Conservation (phyloP, 1,140 invertebrate species). For the Saxidomus purpurata region DNA sequence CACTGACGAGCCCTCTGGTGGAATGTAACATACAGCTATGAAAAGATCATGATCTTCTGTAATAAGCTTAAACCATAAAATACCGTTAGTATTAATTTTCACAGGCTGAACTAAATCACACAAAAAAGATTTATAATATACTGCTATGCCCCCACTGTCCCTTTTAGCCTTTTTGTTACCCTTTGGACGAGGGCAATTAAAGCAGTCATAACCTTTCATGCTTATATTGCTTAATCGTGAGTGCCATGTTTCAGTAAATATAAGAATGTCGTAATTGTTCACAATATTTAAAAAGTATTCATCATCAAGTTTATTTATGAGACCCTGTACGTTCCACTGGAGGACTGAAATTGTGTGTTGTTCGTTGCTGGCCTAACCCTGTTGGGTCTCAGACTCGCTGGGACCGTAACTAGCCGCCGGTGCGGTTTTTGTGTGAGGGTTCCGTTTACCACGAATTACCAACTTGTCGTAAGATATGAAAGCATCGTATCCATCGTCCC, state of each 20-base stretch:
- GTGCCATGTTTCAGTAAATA: constrained; percentile 37
- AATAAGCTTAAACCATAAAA: too few species aligned
- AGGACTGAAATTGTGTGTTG: too few species aligned
- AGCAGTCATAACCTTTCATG: background rate
- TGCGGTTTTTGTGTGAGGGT: background rate
- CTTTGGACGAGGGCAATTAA: constrained; percentile 42
- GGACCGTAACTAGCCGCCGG: background rate
- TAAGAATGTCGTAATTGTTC: background rate
- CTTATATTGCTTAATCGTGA: background rate
- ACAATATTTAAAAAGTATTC: too few species aligned
- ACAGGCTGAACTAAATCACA: background rate
- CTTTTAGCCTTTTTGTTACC: constrained; percentile 25
- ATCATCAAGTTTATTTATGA: too few species aligned
- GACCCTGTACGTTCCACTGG: too few species aligned
- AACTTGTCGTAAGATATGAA: background rate
- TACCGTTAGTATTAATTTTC: constrained; percentile 8
- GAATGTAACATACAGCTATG: too few species aligned
- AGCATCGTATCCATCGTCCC: background rate
- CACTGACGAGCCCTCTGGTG: too few species aligned
- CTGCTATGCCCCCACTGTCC: constrained; percentile 9
- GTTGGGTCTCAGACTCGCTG: too few species aligned
- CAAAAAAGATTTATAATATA: constrained; percentile 37
- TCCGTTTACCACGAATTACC: background rate
- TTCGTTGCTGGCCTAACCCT: too few species aligned
- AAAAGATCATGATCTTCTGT: too few species aligned